Conservation (phyloP, 2,888 invertebrate species). For the Sarcophaga carnaria region DNA sequence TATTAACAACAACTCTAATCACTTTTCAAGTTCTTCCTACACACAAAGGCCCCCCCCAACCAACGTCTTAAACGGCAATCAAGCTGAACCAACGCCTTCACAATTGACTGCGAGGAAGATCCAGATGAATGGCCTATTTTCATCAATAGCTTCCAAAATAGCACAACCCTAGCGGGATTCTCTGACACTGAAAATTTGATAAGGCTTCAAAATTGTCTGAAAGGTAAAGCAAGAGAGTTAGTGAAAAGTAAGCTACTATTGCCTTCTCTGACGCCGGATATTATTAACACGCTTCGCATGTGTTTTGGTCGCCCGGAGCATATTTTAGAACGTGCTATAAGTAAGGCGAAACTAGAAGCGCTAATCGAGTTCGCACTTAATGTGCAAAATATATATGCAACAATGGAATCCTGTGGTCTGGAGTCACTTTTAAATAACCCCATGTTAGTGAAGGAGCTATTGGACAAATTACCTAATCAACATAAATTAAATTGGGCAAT, state of each 20-base stretch:
- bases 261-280: too few species aligned
- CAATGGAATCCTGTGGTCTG: constrained; percentile 38
- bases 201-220: background rate
- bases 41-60: too few species aligned
- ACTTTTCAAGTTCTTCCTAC: too few species aligned
- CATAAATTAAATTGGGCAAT: too few species aligned
- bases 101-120: constrained; percentile 1
- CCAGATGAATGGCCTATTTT: background rate
- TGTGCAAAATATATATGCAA: constrained; percentile 21
- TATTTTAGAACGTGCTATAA: constrained; percentile 39
- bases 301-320: too few species aligned
- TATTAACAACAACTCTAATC: too few species aligned
- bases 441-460: constrained; percentile 40
- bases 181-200: background rate
- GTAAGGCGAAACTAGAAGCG: constrained; percentile 21
- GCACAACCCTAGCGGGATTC: background rate
- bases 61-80: background rate
- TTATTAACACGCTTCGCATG: too few species aligned
- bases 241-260: too few species aligned
- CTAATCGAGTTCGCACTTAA: background rate
- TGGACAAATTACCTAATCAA: constrained; percentile 31
- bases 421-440: constrained; percentile 37
- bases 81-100: constrained; percentile 20
- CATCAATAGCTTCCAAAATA: background rate
- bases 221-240: too few species aligned